These are phyloP conservation scores for Parelbella ahira DNA, from an alignment of 2,888 invertebrate genomes.

Conservation along the genomic window DNA sequence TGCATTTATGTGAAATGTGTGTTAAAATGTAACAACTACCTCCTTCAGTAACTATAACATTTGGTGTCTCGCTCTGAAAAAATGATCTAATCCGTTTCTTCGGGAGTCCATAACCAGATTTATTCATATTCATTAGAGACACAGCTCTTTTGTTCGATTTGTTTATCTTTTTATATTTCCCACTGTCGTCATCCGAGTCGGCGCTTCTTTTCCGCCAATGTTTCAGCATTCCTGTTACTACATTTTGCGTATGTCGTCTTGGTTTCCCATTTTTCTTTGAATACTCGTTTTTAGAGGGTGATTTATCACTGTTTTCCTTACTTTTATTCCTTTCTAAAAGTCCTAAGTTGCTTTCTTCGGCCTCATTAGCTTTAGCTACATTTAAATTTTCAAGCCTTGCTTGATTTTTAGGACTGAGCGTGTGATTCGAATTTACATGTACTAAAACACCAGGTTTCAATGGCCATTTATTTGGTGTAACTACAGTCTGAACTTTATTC, in stretches of 20 bases:
- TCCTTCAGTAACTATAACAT: constrained; percentile 77
- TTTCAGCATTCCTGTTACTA: constrained; percentile 60
- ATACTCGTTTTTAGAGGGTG: constrained; percentile 50
- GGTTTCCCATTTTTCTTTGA: constrained; percentile 64
- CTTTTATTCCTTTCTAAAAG: constrained; percentile 61
- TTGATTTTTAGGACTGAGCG: constrained; percentile 81
- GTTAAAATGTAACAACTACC: constrained; percentile 49
- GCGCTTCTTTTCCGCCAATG: constrained; percentile 60
- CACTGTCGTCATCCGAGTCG: constrained; percentile 70
- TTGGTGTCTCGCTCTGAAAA: constrained; percentile 70
- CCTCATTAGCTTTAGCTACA: constrained; percentile 30
- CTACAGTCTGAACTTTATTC: constrained; percentile 52
- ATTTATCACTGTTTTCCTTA: constrained; percentile 37
- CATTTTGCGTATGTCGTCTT: constrained; percentile 50
- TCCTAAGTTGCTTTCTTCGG: constrained; percentile 56
- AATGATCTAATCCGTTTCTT: constrained; percentile 65
- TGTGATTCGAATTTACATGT: constrained; percentile 92
- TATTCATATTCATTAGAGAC: constrained; percentile 60
- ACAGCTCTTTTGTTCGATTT: constrained; percentile 71
- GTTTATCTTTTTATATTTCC: constrained; percentile 71
- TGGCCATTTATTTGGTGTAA: constrained; percentile 89
- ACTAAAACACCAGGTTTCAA: constrained; percentile 93
- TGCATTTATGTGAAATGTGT: constrained; percentile 24
- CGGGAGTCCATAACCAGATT: constrained; percentile 55
- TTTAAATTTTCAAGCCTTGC: constrained; percentile 49